Percentiles rank a stretch among this genome's conserved stretches.
Conservation (phyloP, 92 coral and sea anemone species). For the Palythoa grandis region DNA sequence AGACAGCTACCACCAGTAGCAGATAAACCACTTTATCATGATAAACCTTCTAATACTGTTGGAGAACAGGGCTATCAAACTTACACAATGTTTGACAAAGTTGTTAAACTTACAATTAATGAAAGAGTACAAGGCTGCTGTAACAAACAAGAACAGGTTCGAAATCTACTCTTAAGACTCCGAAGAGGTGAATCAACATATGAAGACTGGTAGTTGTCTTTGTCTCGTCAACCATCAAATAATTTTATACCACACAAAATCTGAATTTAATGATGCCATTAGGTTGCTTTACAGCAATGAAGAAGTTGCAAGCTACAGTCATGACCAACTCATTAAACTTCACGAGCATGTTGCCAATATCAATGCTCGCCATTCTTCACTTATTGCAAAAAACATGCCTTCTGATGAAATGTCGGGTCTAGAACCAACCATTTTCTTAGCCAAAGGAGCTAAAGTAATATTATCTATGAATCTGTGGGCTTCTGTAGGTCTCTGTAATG, state of each 20-base stretch:
- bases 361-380: too few species aligned
- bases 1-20: slow-evolving; percentile 38
- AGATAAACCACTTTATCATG: slow-evolving; percentile 54
- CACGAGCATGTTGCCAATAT: not conserved
- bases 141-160: slow-evolving; percentile 32
- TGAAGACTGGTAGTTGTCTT: slow-evolving; percentile 6
- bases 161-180: slow-evolving; percentile 35
- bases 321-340: slow-evolving; percentile 59
- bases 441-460: too few species aligned
- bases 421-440: too few species aligned
- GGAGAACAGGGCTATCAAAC: slow-evolving; percentile 51
- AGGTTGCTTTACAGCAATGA: slow-evolving; percentile 30
- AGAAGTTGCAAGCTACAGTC: slow-evolving; percentile 25
- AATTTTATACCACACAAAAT: slow-evolving; percentile 39
- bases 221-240: slow-evolving; percentile 54
- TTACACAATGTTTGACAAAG: slow-evolving; percentile 36
- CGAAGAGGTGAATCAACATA: too few species aligned
- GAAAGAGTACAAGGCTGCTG: slow-evolving; percentile 54
- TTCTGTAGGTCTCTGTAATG: too few species aligned
- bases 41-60: slow-evolving; percentile 42
- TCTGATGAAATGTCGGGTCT: too few species aligned
- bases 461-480: too few species aligned
- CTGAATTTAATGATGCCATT: not conserved
- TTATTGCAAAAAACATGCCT: too few species aligned
- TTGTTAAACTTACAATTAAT: slow-evolving; percentile 16